A percentile compares a stretch with the other conserved stretches of the same genome.
phyloP scores from a whole-genome alignment of 2,113 vertebrate species.

The Tiliqua scincoides region DNA sequence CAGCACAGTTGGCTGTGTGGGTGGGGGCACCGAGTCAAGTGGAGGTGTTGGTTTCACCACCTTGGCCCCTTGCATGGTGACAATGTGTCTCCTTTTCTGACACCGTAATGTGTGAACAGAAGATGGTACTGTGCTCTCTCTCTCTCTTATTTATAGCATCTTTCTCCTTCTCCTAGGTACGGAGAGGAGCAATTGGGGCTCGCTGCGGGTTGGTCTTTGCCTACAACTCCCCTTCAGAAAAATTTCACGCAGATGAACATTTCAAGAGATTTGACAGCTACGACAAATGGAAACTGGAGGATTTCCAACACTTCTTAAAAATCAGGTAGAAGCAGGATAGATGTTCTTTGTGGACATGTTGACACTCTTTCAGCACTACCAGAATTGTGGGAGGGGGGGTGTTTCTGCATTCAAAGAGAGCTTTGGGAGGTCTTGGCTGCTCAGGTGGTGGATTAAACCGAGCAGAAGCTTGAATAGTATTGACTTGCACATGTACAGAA shows the following conservation, averaged over 20 bases:
- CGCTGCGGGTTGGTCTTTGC: constrained; percentile 94
- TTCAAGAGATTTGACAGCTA: constrained; percentile 91
- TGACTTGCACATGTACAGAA: too few species aligned
- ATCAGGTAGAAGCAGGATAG: constrained; percentile 76
- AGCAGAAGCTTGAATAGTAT: too few species aligned
- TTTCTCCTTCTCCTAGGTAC: constrained; percentile 77
- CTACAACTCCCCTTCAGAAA: constrained; percentile 82
- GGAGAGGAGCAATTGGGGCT: constrained; percentile 94
- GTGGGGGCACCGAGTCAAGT: background rate
- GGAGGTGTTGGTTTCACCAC: background rate
- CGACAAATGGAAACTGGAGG: constrained; percentile 87
- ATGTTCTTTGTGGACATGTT: rapidly evolving
- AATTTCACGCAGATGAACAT: constrained; percentile 92
- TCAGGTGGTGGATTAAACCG: too few species aligned
- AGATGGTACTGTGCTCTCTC: too few species aligned
- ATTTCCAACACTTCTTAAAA: constrained; percentile 91
- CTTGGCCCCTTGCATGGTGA: background rate
- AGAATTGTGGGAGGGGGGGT: too few species aligned
- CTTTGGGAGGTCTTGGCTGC: too few species aligned
- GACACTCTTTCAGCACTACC: too few species aligned
- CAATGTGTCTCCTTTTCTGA: too few species aligned
- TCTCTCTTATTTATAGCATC: background rate
- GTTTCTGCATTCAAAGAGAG: too few species aligned
- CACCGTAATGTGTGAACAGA: too few species aligned
- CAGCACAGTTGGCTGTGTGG: background rate